phyloP scores from a whole-genome alignment of 2,888 invertebrate genomes.

The Lycophotia porphyrea region DNA sequence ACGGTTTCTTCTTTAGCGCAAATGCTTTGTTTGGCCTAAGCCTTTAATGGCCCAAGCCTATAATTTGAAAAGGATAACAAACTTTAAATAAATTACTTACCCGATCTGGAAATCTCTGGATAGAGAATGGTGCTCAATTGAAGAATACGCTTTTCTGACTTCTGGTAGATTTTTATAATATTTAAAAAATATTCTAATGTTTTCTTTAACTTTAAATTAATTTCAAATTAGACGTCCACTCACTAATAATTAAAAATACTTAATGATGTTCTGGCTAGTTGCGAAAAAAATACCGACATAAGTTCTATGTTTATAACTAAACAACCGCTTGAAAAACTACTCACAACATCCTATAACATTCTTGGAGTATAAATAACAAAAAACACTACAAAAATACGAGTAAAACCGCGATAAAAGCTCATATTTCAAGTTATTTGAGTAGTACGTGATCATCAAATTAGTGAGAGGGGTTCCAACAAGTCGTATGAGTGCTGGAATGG shows the following conservation, averaged over 20 bases:
- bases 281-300: background rate
- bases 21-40: too few relatives aligned
- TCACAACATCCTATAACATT: background rate
- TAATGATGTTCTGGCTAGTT: background rate
- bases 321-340: background rate
- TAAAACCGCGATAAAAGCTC: background rate
- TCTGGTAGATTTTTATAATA: background rate
- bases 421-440: slow-evolving; percentile 2
- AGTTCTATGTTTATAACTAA: background rate
- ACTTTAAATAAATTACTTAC: background rate
- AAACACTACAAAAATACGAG: slow-evolving; percentile 3
- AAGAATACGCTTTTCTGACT: background rate
- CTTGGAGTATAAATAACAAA: background rate
- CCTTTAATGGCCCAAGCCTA: too few relatives aligned
- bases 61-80: background rate
- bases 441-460: slow-evolving; percentile 13
- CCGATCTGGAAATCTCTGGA: background rate
- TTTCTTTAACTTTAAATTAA: background rate
- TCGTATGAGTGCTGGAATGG: background rate
- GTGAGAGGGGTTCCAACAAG: slow-evolving; percentile 11
- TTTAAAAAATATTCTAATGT: background rate
- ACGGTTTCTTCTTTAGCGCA: background rate
- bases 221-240: background rate
- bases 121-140: background rate
- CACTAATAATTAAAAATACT: background rate